These are phyloP conservation scores for Pseudochromis fuscus DNA, from an alignment of 2,797 vertebrate species.

Conservation along the genomic window DNA sequence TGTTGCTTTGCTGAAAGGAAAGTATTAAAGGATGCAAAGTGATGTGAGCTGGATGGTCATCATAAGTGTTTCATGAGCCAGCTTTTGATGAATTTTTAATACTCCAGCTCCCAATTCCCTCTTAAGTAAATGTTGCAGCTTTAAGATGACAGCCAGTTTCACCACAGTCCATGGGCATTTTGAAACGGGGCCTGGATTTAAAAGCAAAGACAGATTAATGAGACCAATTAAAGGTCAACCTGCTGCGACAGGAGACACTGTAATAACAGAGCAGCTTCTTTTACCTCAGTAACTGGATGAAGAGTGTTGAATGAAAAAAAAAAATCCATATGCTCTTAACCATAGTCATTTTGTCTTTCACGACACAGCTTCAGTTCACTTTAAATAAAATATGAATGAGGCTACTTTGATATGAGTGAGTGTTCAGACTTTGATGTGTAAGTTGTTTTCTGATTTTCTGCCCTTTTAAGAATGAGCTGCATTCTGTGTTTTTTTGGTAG, in stretches of 20 bases:
- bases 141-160: constrained; percentile 19
- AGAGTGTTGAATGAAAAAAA: background rate
- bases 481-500: constrained; percentile 74
- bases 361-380: constrained; percentile 36
- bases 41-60: constrained; percentile 42
- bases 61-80: constrained; percentile 55
- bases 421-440: constrained; percentile 43
- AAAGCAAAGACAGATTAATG: constrained; percentile 11
- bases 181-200: constrained; percentile 15
- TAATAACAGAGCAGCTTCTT: constrained; percentile 9
- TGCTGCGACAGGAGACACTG: background rate
- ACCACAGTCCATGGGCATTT: background rate
- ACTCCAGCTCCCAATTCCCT: constrained; percentile 31
- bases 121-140: constrained; percentile 37
- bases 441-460: constrained; percentile 19
- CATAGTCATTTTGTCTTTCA: constrained; percentile 51
- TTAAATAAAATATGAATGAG: constrained; percentile 58
- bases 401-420: constrained; percentile 54
- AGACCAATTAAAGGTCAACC: background rate
- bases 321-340: constrained; percentile 36
- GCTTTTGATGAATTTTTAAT: constrained; percentile 61
- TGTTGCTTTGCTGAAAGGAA: constrained; percentile 19
- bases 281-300: background rate
- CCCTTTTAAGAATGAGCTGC: constrained; percentile 30
- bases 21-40: constrained; percentile 41